A percentile compares a stretch with the other conserved stretches of the same genome.
Conservation (phyloP, 2,113 vertebrate genomes). For the Anarhynchus alexandrinus region DNA sequence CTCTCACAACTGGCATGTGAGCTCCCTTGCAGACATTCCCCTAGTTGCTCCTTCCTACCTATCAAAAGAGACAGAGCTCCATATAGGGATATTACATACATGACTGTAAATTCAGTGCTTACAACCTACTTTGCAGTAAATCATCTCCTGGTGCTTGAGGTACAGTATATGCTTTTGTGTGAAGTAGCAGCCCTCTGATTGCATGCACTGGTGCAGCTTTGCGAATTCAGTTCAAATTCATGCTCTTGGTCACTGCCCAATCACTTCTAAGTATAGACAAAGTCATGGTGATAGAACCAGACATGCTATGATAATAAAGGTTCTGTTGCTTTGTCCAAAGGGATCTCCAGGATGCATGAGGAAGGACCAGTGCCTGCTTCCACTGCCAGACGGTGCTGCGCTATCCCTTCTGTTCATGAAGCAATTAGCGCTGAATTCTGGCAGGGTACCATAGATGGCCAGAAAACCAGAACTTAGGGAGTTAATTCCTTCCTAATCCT, state of each 20-base stretch:
- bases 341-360: background rate
- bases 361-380: background rate
- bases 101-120: background rate
- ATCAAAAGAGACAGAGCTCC: background rate
- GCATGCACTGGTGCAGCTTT: background rate
- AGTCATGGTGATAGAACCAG: background rate
- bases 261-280: background rate
- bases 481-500: slow-evolving; percentile 26
- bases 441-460: background rate
- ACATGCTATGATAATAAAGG: background rate
- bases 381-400: background rate
- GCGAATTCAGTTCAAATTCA: background rate
- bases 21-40: rapidly evolving
- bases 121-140: background rate
- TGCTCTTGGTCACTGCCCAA: background rate
- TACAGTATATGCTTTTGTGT: background rate
- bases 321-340: background rate
- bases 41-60: background rate
- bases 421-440: background rate
- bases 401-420: background rate
- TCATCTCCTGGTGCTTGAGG: background rate
- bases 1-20: background rate
- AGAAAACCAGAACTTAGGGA: background rate
- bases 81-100: background rate
- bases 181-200: background rate